A percentile compares a stretch with the other conserved stretches of the same genome.
Evolutionary conservation across 2,113 vertebrate species (phyloP).

Genomic region (Pheucticus melanocephalus): DNA sequence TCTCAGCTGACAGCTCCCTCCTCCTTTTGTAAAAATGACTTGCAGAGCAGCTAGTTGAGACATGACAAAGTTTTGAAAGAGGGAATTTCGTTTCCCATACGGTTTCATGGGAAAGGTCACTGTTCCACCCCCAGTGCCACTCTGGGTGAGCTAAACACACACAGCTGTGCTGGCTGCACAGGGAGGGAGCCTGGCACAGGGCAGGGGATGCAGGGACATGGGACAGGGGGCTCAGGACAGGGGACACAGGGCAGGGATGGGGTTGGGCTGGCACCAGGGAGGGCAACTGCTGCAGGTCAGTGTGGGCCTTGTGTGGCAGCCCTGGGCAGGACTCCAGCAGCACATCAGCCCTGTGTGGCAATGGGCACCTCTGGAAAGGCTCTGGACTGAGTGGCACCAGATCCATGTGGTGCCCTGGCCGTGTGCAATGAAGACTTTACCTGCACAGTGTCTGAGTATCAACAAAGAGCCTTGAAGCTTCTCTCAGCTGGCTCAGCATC

Average conservation of each 20-base stretch:
- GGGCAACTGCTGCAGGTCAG: neutral
- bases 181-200: neutral
- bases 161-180: neutral
- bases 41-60: slow-evolving; percentile 65
- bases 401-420: neutral
- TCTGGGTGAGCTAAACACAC: slow-evolving; percentile 1
- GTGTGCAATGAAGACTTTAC: neutral
- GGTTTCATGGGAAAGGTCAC: slow-evolving; percentile 43
- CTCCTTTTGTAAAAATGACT: slow-evolving; percentile 50
- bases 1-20: slow-evolving; percentile 62
- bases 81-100: slow-evolving; percentile 32
- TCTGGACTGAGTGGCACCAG: neutral
- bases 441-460: neutral
- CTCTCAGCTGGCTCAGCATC: neutral
- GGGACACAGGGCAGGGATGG: neutral
- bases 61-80: slow-evolving; percentile 72
- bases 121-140: neutral
- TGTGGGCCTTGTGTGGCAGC: neutral
- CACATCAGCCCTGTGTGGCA: neutral
- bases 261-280: neutral
- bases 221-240: neutral
- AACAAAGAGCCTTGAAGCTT: neutral
- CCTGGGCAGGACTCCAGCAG: neutral
- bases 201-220: neutral
- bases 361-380: neutral